phyloP scores from a whole-genome alignment of 2,797 vertebrate species.

The Scyliorhinus canicula region DNA sequence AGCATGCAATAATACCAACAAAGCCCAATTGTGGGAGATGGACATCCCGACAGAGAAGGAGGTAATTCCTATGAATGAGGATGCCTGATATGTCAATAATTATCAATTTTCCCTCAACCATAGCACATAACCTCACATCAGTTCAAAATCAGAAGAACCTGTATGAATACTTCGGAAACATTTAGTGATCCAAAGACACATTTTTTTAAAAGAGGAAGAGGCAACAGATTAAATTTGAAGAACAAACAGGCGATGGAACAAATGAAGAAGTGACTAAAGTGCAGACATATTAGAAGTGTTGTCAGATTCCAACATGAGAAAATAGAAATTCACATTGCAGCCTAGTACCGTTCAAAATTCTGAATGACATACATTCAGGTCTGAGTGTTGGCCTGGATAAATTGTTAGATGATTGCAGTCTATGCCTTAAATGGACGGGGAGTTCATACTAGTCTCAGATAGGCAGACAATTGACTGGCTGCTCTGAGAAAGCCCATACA shows the following conservation, averaged over 20 bases:
- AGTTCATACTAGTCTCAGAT: neutral
- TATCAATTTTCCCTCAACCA: neutral
- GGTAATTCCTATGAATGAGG: neutral
- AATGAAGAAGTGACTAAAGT: neutral
- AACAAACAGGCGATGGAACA: neutral
- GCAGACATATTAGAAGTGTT: too few species aligned
- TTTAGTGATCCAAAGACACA: neutral
- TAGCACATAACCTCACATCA: neutral
- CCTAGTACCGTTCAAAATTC: neutral
- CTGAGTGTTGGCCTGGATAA: neutral
- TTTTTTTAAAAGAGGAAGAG: neutral
- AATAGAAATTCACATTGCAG: neutral
- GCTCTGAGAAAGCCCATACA: neutral
- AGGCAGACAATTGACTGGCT: neutral
- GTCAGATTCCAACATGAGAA: neutral
- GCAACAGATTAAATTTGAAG: neutral
- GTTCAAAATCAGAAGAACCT: neutral
- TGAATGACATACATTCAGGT: neutral
- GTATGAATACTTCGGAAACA: neutral
- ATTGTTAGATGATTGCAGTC: neutral
- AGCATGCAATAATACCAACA: neutral
- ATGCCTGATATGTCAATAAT: neutral
- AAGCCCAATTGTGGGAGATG: neutral
- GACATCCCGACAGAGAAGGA: neutral
- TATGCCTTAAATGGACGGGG: neutral